Percentiles rank a stretch among this genome's conserved stretches.
These are phyloP conservation scores for Cyprinus carpio DNA, from an alignment of 2,113 vertebrate genomes.

Conservation along the genomic window DNA sequence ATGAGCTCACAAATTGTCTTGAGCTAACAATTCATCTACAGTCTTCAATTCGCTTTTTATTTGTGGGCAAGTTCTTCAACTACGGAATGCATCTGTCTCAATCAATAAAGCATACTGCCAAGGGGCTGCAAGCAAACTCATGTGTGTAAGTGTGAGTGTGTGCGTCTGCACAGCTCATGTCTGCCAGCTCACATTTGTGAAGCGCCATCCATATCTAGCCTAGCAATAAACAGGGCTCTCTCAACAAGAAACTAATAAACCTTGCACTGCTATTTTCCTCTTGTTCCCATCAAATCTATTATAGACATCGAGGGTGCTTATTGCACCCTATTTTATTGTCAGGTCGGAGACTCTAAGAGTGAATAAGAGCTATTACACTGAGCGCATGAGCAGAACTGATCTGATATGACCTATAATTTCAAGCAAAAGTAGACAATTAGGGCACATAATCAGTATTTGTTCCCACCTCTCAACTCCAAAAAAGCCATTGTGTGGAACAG, in stretches of 20 bases:
- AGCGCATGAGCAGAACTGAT: not conserved
- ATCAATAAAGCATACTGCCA: conserved; percentile 49
- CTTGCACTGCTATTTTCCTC: conserved; percentile 12
- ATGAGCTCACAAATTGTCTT: conserved; percentile 64
- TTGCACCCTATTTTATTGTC: not conserved
- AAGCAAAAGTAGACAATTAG: conserved; percentile 30
- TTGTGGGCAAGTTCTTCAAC: conserved; percentile 47
- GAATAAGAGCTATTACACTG: not conserved
- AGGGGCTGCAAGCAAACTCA: conserved; percentile 19
- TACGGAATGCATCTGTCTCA: conserved; percentile 51
- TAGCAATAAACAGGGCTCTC: conserved; percentile 9
- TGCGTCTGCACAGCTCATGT: not conserved
- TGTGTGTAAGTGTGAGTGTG: not conserved
- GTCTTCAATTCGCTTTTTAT: conserved; percentile 63
- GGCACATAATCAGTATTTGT: conserved; percentile 7
- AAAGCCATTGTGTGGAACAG: conserved; percentile 3
- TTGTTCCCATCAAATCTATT: not conserved
- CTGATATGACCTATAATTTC: conserved; percentile 4
- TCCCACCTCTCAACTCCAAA: not conserved
- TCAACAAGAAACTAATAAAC: conserved; percentile 32
- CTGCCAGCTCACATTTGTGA: conserved; percentile 19
- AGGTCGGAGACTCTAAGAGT: not conserved
- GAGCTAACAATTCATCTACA: conserved; percentile 61
- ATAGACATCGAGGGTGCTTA: conserved; percentile 11
- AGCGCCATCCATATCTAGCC: conserved; percentile 20